These are phyloP conservation scores for Leucania comma DNA, from an alignment of 2,888 invertebrate species.

Conservation along the genomic window DNA sequence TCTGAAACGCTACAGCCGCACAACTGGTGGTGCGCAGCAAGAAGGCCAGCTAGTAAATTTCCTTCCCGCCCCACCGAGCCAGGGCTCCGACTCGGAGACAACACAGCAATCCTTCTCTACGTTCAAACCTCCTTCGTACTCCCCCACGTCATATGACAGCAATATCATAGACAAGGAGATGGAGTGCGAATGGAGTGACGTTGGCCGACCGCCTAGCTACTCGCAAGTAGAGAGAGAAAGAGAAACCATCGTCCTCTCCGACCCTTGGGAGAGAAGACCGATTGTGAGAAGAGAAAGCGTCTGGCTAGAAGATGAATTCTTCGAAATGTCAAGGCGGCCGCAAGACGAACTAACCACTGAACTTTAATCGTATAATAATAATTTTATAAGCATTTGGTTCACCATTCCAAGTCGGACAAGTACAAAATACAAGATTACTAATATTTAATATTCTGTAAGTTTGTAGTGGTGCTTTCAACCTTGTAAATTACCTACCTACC, in stretches of 20 bases:
- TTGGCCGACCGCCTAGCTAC: constrained; percentile 87
- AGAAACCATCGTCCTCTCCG: constrained; percentile 84
- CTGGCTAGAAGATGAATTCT: constrained; percentile 95
- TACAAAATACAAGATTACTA: constrained; percentile 72
- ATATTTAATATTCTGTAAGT: constrained; percentile 60
- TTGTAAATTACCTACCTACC: constrained; percentile 39
- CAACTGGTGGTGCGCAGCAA: constrained; percentile 90
- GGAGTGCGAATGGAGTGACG: constrained; percentile 90
- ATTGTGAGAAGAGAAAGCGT: constrained; percentile 90
- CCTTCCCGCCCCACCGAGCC: constrained; percentile 91
- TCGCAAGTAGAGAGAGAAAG: constrained; percentile 85
- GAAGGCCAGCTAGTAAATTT: constrained; percentile 95
- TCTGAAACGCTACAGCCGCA: constrained; percentile 92
- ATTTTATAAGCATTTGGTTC: constrained; percentile 57
- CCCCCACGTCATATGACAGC: constrained; percentile 88
- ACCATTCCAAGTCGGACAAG: constrained; percentile 75
- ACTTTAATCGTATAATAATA: constrained; percentile 87
- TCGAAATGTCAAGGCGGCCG: constrained; percentile 95
- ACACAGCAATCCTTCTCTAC: constrained; percentile 88
- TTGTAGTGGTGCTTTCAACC: constrained; percentile 64
- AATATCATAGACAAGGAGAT: constrained; percentile 84
- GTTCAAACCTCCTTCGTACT: constrained; percentile 88
- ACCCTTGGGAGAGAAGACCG: constrained; percentile 88
- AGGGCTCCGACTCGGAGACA: constrained; percentile 83
- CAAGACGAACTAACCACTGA: constrained; percentile 97